A percentile compares a stretch with the other conserved stretches of the same genome.
These are phyloP conservation scores for Halisarca cf. caerulea DNA, from an alignment of 37 sponge, comb jelly and placozoan genomes.

Conservation along the genomic window DNA sequence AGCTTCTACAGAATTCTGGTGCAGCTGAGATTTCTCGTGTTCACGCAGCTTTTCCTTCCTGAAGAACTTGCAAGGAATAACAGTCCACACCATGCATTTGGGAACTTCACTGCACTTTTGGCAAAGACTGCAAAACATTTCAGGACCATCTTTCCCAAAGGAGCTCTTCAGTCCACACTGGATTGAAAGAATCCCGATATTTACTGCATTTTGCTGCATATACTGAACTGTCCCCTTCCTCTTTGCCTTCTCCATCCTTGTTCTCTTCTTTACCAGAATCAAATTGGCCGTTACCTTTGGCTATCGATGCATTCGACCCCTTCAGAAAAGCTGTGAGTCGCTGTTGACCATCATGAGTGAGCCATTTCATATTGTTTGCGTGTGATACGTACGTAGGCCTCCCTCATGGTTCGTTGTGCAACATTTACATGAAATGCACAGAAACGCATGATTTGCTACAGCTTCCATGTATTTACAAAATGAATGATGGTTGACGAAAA, in stretches of 20 bases:
- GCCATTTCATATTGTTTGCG: too few relatives aligned
- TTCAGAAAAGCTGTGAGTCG: too few relatives aligned
- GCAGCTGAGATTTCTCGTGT: conserved; percentile 8
- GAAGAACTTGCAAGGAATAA: conserved; percentile 11
- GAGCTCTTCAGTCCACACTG: conserved; percentile 3
- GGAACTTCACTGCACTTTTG: background rate
- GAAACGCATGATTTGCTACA: too few relatives aligned
- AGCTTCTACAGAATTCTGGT: background rate
- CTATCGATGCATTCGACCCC: too few relatives aligned
- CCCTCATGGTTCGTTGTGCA: too few relatives aligned
- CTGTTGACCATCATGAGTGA: too few relatives aligned
- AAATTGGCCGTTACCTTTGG: too few relatives aligned
- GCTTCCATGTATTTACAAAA: too few relatives aligned
- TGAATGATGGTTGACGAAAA: too few relatives aligned
- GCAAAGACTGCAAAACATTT: conserved; percentile 6
- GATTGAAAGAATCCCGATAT: conserved; percentile 1
- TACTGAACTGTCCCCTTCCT: background rate
- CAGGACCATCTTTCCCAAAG: conserved; percentile 14
- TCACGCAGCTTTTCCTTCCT: conserved; percentile 23
- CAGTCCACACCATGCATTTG: background rate
- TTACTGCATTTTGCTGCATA: background rate
- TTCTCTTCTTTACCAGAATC: too few relatives aligned
- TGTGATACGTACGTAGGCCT: too few relatives aligned
- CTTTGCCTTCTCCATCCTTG: background rate
- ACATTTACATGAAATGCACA: too few relatives aligned